Base-by-base conservation (phyloP, 2,797 vertebrate species). In the Thaleichthys pacificus region DNA sequence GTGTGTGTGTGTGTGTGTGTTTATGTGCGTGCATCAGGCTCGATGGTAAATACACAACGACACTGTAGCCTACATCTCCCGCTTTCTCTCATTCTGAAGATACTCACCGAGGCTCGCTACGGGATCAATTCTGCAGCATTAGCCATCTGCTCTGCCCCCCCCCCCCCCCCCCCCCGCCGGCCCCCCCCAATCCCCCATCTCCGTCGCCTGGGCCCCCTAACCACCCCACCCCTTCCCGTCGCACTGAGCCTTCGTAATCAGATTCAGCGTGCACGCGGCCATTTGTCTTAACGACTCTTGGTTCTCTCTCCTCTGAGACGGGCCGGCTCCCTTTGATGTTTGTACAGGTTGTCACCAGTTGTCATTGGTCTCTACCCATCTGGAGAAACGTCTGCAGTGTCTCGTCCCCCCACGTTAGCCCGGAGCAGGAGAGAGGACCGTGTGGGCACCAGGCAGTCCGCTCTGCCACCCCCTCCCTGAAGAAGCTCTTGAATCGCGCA, bases 361-460 rank as follows among this genome's bases (percentile, higher is more conserved):
- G 68, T 71, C 73, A 77, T 74, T 75, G 73, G 70, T 21, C 71
- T 38, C 71, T 22, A 63, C 61, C 14, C 17, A 56, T 21, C 28
- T 17, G 21, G 49, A 61, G 15, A 21, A 54, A 56, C 54, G 47
- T 35, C 73, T 66, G 68, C 12, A 54, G 61, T 56, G 67, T 5
- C 15, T 49, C 26, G 49, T 15, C 3, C 5, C 17, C 60, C 26
- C 26, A 6, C 61, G 35, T 58, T 22, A 69, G 26, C 32, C 32
- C 32, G 38, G 15, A 21, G 38, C 38, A 70, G 47, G 66, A 49
- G 61, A 61, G 69, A 75, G 57, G 28, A 49, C 32, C 32, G 32
- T 3, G 32, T 35, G 6, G 32, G 32, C 32, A 35, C 4, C 68
- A 12, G n/a, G 67, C 47, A 26, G 64, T 15, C 35, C 14, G 14